Evolutionary conservation across 2,797 vertebrate species (phyloP).

Genomic region (Mus spretus): DNA sequence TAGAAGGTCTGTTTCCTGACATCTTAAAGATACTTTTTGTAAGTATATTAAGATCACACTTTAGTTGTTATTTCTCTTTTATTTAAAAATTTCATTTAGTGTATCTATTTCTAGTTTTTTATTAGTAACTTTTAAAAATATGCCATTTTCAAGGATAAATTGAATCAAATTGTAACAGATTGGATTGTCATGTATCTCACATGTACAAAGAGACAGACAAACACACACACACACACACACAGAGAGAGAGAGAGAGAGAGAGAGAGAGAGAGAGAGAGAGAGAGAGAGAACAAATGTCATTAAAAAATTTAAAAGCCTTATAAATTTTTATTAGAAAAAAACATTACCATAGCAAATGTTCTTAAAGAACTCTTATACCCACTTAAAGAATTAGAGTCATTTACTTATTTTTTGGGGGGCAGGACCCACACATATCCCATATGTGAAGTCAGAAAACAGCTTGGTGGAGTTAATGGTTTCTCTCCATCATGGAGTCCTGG

Average conservation of each 20-base stretch:
- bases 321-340: not conserved
- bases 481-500: not conserved
- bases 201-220: not conserved
- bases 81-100: constrained; percentile 52
- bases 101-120: constrained; percentile 62
- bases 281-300: not conserved
- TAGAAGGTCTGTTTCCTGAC: constrained; percentile 55
- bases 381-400: not conserved
- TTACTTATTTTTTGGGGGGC: no score
- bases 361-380: constrained; percentile 1
- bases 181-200: not conserved
- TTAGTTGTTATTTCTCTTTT: constrained; percentile 39
- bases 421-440: not conserved
- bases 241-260: not conserved
- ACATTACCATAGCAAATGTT: not conserved
- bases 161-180: constrained; percentile 47
- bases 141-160: constrained; percentile 29
- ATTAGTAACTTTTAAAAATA: not conserved
- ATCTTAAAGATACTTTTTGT: constrained; percentile 52
- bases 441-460: not conserved
- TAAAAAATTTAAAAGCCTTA: not conserved
- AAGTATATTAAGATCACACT: constrained; percentile 43
- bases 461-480: not conserved
- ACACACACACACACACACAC: not conserved
- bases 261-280: not conserved